Percentiles rank a stretch among this genome's conserved stretches.
Evolutionary conservation across 2,797 vertebrate genomes (phyloP).

Genomic region (Gymnodraco acuticeps): DNA sequence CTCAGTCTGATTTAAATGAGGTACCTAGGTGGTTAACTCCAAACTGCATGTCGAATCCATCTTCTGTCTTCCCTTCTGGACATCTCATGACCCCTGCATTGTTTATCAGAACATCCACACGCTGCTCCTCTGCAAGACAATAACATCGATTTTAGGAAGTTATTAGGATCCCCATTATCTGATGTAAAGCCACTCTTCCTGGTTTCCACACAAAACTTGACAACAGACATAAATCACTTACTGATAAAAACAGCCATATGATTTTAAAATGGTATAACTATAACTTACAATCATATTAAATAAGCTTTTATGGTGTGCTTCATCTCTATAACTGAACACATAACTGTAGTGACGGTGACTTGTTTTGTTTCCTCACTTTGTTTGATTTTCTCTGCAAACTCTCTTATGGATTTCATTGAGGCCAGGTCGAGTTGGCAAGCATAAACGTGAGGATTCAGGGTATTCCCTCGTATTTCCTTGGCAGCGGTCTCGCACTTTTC

Average conservation of each 20-base stretch:
- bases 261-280: background rate
- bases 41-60: conserved; percentile 92
- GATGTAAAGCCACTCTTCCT: too few relatives aligned
- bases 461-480: conserved; percentile 86
- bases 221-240: too few relatives aligned
- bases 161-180: too few relatives aligned
- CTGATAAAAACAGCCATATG: too few relatives aligned
- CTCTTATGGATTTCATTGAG: conserved; percentile 85
- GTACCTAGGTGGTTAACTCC: conserved; percentile 91
- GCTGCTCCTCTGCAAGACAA: conserved; percentile 82
- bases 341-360: background rate
- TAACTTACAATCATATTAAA: background rate
- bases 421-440: conserved; percentile 86
- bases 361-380: conserved; percentile 68
- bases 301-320: background rate
- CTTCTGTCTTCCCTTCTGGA: conserved; percentile 88
- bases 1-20: background rate
- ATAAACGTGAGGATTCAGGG: conserved; percentile 85
- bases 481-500: conserved; percentile 89
- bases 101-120: conserved; percentile 88
- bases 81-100: conserved; percentile 92
- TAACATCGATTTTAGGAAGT: too few relatives aligned
- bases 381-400: conserved; percentile 83
- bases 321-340: background rate
- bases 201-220: too few relatives aligned